These are phyloP conservation scores for Dioctria rufipes DNA, from an alignment of 2,888 invertebrate genomes.

Conservation along the genomic window DNA sequence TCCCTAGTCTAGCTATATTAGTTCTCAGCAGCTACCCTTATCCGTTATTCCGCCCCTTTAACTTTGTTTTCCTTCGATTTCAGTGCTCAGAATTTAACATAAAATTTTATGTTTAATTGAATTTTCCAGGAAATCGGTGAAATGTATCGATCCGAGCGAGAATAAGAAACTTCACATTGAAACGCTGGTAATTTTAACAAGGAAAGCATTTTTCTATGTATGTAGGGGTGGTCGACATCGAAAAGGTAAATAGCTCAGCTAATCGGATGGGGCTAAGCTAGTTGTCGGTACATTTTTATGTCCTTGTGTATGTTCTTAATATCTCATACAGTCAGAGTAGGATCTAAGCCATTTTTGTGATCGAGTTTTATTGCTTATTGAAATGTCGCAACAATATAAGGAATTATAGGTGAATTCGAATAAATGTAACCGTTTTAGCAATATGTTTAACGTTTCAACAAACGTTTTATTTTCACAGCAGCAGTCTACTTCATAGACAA, in stretches of 20 bases:
- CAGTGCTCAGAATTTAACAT: slow-evolving; percentile 37
- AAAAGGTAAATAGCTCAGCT: slow-evolving; percentile 42
- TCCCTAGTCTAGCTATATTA: background rate
- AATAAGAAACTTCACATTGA: slow-evolving; percentile 37
- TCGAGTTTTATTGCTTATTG: slow-evolving; percentile 56
- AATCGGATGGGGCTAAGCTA: slow-evolving; percentile 27
- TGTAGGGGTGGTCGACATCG: slow-evolving; percentile 19
- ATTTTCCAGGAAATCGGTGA: slow-evolving; percentile 48
- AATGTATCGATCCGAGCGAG: slow-evolving; percentile 47
- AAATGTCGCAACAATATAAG: slow-evolving; percentile 38
- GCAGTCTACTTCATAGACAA: too few species aligned
- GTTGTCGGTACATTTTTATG: background rate
- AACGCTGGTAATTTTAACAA: background rate
- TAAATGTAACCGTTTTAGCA: background rate
- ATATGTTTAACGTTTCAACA: slow-evolving; percentile 12
- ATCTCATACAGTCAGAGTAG: background rate
- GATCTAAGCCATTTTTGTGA: slow-evolving; percentile 5
- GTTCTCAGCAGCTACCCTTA: slow-evolving; percentile 6
- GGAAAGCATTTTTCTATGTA: slow-evolving; percentile 27
- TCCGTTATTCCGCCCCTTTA: background rate
- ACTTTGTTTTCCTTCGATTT: slow-evolving; percentile 27
- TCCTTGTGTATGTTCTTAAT: background rate
- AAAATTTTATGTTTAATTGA: slow-evolving; percentile 52
- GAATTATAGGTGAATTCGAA: slow-evolving; percentile 5
- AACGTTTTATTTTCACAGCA: too few species aligned